Evolutionary conservation across 2,888 invertebrate species (phyloP).

Genomic region (Cancer borealis): DNA sequence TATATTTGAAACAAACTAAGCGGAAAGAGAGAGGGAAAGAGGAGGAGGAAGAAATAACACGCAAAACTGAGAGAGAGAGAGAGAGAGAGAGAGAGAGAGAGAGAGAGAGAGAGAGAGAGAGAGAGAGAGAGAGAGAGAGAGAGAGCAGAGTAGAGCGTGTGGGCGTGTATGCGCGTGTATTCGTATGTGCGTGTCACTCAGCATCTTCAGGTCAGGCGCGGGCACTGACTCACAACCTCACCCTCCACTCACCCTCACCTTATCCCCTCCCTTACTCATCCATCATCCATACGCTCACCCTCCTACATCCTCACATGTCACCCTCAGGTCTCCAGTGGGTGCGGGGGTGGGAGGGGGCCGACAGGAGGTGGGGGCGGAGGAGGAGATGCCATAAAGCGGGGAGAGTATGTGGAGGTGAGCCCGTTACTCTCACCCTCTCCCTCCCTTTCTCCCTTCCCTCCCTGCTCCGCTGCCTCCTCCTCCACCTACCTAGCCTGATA

Average conservation of each 20-base stretch:
- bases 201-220: conserved; percentile 66
- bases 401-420: conserved; percentile 52
- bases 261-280: conserved; percentile 45
- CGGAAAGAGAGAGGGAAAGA: neutral
- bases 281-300: conserved; percentile 83
- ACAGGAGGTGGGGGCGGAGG: neutral
- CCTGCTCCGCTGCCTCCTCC: neutral
- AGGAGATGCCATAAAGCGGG: neutral
- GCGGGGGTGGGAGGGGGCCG: neutral
- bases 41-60: neutral
- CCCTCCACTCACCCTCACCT: conserved; percentile 83
- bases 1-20: neutral
- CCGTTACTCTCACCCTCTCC: conserved; percentile 80
- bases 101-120: conserved; percentile 31
- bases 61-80: neutral
- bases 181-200: conserved; percentile 46
- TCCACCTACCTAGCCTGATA: conserved; percentile 23
- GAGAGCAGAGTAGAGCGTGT: neutral
- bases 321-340: neutral
- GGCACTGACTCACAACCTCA: conserved; percentile 64
- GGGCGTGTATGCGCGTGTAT: conserved; percentile 49
- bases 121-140: conserved; percentile 31
- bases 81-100: conserved; percentile 27
- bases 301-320: conserved; percentile 67
- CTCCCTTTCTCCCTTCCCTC: conserved; percentile 58